A percentile compares a stretch with the other conserved stretches of the same genome.
phyloP scores from a whole-genome alignment of 2,888 invertebrate species.

The Agrotis puta region DNA sequence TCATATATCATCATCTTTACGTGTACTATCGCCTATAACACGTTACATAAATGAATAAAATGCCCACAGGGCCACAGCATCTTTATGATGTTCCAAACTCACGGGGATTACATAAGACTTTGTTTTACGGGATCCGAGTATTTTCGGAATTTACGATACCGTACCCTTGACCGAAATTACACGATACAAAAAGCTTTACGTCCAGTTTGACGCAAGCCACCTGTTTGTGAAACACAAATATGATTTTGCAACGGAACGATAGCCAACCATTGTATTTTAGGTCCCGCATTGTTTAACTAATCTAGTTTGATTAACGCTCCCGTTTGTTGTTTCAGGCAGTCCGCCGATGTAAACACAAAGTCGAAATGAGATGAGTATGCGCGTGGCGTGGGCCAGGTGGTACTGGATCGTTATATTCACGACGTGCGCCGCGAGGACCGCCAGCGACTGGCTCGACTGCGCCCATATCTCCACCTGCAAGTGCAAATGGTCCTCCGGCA shows the following conservation, averaged over 20 bases:
- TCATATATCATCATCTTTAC: conserved; percentile 50
- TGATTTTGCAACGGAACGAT: conserved; percentile 68
- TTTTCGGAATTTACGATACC: conserved; percentile 64
- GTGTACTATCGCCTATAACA: conserved; percentile 36
- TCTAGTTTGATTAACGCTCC: conserved; percentile 77
- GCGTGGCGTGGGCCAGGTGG: conserved; percentile 90
- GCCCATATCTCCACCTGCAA: conserved; percentile 95
- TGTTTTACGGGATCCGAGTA: conserved; percentile 60
- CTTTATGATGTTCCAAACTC: conserved; percentile 58
- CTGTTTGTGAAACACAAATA: conserved; percentile 74
- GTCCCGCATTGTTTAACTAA: conserved; percentile 76
- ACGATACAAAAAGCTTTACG: conserved; percentile 69
- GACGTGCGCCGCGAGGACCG: conserved; percentile 88
- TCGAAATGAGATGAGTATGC: conserved; percentile 91
- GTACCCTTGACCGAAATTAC: conserved; percentile 74
- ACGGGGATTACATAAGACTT: conserved; percentile 60
- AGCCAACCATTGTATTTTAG: conserved; percentile 67
- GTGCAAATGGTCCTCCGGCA: conserved; percentile 98
- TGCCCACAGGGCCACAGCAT: conserved; percentile 41
- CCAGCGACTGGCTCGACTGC: conserved; percentile 96
- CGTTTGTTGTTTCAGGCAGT: conserved; percentile 88
- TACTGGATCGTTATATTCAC: conserved; percentile 90
- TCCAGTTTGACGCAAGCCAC: conserved; percentile 69
- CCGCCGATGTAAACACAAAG: conserved; percentile 88
- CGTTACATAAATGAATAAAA: conserved; percentile 46